Evolutionary conservation across 2,888 invertebrate species (phyloP).

Genomic region (Acrobasis suavella): DNA sequence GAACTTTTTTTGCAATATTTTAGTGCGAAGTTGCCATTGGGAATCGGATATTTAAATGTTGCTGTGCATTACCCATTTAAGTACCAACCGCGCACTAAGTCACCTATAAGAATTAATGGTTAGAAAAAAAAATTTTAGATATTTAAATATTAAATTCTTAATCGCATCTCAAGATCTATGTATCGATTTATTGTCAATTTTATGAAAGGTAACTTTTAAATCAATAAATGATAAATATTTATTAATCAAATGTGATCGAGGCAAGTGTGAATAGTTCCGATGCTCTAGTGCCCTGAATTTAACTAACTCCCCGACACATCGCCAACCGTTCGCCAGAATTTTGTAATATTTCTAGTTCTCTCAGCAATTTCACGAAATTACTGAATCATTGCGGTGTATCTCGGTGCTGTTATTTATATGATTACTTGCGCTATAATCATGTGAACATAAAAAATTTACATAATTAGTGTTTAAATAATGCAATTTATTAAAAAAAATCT

Average conservation of each 20-base stretch:
- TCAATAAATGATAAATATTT: no score
- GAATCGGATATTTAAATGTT: no score
- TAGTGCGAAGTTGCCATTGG: no score
- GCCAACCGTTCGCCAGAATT: constrained; percentile 23
- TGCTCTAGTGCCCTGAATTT: constrained; percentile 29
- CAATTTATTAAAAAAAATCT: background rate
- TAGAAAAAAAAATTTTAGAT: no score
- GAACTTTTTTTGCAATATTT: no score
- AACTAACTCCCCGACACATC: constrained; percentile 28
- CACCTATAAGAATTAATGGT: no score
- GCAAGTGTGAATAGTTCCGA: constrained; percentile 12
- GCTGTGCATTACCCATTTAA: no score
- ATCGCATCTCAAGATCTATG: no score
- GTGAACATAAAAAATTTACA: constrained; percentile 4
- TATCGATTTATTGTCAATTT: no score
- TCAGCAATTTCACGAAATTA: constrained; percentile 16
- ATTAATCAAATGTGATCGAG: background rate
- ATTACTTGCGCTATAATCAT: constrained; percentile 12
- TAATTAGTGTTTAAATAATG: background rate
- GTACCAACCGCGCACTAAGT: no score
- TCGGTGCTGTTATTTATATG: constrained; percentile 15
- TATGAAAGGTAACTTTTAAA: no score
- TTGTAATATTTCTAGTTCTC: constrained; percentile 22
- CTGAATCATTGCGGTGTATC: constrained; percentile 18
- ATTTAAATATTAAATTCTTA: no score